Conservation (phyloP, 2,888 invertebrate species). For the Phrixothrix hirtus region DNA sequence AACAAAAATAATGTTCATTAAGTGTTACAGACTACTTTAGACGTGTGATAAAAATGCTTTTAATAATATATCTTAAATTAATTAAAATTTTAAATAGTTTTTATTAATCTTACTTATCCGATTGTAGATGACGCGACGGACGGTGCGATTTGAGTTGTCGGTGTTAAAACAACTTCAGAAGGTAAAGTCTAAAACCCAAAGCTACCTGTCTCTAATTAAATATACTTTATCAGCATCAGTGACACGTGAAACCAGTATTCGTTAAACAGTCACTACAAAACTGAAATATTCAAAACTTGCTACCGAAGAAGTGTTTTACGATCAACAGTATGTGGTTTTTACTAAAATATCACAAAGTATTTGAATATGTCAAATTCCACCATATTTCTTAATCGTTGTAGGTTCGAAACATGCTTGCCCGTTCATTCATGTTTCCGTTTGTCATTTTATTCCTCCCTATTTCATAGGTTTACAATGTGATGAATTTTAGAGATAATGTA, state of each 20-base stretch:
- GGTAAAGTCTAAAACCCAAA: conserved; percentile 29
- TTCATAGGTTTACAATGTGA: too few species aligned
- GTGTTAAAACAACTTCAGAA: conserved; percentile 12
- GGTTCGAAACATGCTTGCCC: too few species aligned
- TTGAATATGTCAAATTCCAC: conserved; percentile 30
- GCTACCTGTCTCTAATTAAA: conserved; percentile 35
- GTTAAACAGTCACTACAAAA: conserved; percentile 35
- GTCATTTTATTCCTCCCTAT: too few species aligned
- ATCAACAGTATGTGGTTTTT: conserved; percentile 31
- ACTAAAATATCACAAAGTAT: conserved; percentile 33
- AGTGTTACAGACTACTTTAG: conserved; percentile 22
- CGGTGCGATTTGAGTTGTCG: conserved; percentile 15
- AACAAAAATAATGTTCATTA: conserved; percentile 17
- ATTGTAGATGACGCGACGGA: conserved; percentile 23
- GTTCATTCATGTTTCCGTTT: too few species aligned
- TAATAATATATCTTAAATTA: conserved; percentile 28
- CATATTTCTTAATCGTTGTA: conserved; percentile 12
- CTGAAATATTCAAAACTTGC: conserved; percentile 37
- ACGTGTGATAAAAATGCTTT: conserved; percentile 26
- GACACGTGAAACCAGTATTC: conserved; percentile 32
- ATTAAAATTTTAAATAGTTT: conserved; percentile 31
- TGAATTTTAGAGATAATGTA: too few species aligned
- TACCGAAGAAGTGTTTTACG: conserved; percentile 36
- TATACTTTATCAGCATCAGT: conserved; percentile 32
- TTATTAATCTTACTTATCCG: conserved; percentile 29